Conservation (phyloP, 2,113 vertebrate genomes). For the zebrafish (Danio rerio) region DNA sequence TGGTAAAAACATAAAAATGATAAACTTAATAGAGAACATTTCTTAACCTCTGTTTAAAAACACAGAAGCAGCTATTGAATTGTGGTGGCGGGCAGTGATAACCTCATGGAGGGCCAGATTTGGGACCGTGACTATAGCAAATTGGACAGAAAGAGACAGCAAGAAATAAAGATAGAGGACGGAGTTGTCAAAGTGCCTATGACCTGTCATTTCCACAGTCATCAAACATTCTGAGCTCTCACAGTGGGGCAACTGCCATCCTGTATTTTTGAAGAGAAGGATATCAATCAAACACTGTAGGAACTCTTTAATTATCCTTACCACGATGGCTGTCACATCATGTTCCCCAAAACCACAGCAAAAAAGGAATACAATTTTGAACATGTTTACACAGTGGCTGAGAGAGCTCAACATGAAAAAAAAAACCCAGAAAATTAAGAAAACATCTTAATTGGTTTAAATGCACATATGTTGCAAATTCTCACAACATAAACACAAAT, state of each 20-base stretch:
- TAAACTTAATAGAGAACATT: neutral
- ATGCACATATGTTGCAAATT: too few species aligned
- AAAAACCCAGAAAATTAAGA: too few species aligned
- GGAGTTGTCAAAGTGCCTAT: constrained; percentile 21
- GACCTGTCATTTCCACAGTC: constrained; percentile 28
- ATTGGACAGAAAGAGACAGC: neutral
- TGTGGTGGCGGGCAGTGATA: neutral
- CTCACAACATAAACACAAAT: too few species aligned
- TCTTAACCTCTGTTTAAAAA: neutral
- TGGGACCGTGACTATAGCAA: neutral
- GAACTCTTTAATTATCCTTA: constrained; percentile 6
- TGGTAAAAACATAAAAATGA: neutral
- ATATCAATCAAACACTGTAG: constrained; percentile 31
- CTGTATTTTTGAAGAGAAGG: constrained; percentile 16
- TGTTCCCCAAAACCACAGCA: neutral
- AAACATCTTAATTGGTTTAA: too few species aligned
- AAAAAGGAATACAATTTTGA: neutral
- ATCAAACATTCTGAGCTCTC: neutral
- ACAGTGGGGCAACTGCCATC: constrained; percentile 18
- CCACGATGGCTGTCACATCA: neutral
- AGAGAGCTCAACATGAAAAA: too few species aligned
- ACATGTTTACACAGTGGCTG: too few species aligned
- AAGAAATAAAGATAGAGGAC: neutral
- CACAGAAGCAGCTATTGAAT: neutral
- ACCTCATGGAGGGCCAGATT: constrained; percentile 1